Conservation (phyloP, 2,113 vertebrate genomes). For the Piaya cayana region DNA sequence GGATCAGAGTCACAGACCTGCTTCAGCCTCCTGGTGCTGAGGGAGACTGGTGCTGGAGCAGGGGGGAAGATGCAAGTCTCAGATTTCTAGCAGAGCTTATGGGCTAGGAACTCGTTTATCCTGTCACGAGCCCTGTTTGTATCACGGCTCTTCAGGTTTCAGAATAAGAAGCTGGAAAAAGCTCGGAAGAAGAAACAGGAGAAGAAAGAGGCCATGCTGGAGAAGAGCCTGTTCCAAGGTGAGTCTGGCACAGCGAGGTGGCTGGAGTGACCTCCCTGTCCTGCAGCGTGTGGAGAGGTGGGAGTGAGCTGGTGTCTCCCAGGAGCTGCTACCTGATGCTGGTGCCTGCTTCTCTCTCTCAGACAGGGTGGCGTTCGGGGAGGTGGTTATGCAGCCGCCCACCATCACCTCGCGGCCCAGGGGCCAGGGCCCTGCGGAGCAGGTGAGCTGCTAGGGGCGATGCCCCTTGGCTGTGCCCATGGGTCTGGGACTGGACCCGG, state of each 20-base stretch:
- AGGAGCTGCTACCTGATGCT: rapidly evolving
- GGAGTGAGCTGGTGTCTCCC: rapidly evolving
- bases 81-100: rapidly evolving
- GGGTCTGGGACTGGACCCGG: neutral
- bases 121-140: rapidly evolving
- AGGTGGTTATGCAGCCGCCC: slow-evolving; percentile 87
- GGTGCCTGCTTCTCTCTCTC: rapidly evolving
- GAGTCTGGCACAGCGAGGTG: rapidly evolving
- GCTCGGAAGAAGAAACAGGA: slow-evolving; percentile 78
- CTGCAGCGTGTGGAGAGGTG: rapidly evolving
- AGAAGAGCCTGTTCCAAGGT: slow-evolving; percentile 87
- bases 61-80: neutral
- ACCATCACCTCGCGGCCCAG: slow-evolving; percentile 83
- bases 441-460: slow-evolving; percentile 68
- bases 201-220: slow-evolving; percentile 71
- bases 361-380: slow-evolving; percentile 89
- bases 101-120: neutral
- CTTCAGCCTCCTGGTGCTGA: neutral
- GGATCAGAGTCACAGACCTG: neutral
- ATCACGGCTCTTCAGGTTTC: slow-evolving; percentile 68
- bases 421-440: slow-evolving; percentile 50
- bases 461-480: neutral
- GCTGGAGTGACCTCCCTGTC: neutral
- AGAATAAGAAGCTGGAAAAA: slow-evolving; percentile 75
- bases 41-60: no score